Percentiles rank a stretch among this genome's conserved stretches.
Evolutionary conservation across 2,888 invertebrate species (phyloP).

Genomic region (Copidosoma aretas): DNA sequence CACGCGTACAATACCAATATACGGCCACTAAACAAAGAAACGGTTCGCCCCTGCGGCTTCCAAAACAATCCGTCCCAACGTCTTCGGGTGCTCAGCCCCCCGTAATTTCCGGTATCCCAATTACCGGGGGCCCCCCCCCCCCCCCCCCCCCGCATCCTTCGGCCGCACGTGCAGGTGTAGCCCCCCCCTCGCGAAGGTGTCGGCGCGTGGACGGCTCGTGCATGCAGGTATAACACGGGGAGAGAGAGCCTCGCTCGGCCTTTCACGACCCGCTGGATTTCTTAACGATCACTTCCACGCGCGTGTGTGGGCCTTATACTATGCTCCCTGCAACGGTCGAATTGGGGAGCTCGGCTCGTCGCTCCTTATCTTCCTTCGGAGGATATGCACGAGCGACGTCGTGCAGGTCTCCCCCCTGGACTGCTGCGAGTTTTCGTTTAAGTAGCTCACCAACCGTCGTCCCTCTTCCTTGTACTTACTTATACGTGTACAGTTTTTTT

Average conservation of each 20-base stretch:
- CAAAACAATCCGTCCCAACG: slow-evolving; percentile 51
- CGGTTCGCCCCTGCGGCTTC: slow-evolving; percentile 24
- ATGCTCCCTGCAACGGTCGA: too few species aligned
- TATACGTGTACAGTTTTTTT: too few species aligned
- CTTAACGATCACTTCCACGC: slow-evolving; percentile 29
- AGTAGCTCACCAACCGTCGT: too few species aligned
- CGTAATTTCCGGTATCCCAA: neutral
- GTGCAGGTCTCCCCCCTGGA: too few species aligned
- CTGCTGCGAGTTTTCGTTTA: too few species aligned
- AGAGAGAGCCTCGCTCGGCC: neutral
- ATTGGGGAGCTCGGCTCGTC: neutral
- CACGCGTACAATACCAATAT: neutral
- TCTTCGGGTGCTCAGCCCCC: slow-evolving; percentile 46
- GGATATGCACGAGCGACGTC: neutral
- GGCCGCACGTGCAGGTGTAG: slow-evolving; percentile 43
- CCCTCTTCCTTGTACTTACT: too few species aligned
- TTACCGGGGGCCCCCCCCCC: slow-evolving; percentile 47
- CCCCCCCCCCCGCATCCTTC: too few species aligned
- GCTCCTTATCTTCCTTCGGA: neutral
- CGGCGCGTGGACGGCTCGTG: slow-evolving; percentile 36
- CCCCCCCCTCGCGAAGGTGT: slow-evolving; percentile 16
- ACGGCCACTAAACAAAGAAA: slow-evolving; percentile 8
- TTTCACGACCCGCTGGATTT: slow-evolving; percentile 40
- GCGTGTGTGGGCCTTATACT: too few species aligned
- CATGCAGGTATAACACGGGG: neutral